These are phyloP conservation scores for Chionis minor DNA, from an alignment of 2,113 vertebrate genomes.

Conservation along the genomic window DNA sequence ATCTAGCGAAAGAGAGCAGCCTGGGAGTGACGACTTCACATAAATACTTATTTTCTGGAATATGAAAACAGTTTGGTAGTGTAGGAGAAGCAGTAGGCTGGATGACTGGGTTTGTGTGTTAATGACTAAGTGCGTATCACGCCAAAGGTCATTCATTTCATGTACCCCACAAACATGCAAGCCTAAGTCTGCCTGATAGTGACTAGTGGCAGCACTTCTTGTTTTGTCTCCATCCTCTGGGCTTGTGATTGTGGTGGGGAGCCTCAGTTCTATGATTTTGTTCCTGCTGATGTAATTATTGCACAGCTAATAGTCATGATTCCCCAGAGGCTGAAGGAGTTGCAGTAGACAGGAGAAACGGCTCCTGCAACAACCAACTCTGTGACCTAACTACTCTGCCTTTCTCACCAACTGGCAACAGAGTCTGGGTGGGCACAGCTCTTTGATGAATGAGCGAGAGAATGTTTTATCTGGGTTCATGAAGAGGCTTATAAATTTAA, in stretches of 20 bases:
- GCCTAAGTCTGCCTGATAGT: background rate
- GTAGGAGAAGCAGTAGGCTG: slow-evolving; percentile 17
- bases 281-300: background rate
- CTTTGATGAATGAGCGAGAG: background rate
- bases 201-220: background rate
- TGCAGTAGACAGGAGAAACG: background rate
- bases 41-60: slow-evolving; percentile 26
- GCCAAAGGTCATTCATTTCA: background rate
- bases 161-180: background rate
- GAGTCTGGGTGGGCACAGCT: background rate
- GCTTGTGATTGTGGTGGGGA: background rate
- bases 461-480: background rate
- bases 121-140: slow-evolving; percentile 4
- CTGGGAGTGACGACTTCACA: background rate
- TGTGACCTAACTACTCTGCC: background rate
- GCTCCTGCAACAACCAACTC: background rate
- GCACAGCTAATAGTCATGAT: background rate
- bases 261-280: background rate
- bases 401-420: background rate
- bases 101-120: background rate
- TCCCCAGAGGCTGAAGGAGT: background rate
- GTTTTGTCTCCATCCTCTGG: slow-evolving; percentile 3
- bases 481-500: background rate
- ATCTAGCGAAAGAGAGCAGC: background rate
- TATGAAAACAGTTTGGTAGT: background rate